Percentiles rank a stretch among this genome's conserved stretches.
These are phyloP conservation scores for Atta texana DNA, from an alignment of 1,140 invertebrate species.

Conservation along the genomic window DNA sequence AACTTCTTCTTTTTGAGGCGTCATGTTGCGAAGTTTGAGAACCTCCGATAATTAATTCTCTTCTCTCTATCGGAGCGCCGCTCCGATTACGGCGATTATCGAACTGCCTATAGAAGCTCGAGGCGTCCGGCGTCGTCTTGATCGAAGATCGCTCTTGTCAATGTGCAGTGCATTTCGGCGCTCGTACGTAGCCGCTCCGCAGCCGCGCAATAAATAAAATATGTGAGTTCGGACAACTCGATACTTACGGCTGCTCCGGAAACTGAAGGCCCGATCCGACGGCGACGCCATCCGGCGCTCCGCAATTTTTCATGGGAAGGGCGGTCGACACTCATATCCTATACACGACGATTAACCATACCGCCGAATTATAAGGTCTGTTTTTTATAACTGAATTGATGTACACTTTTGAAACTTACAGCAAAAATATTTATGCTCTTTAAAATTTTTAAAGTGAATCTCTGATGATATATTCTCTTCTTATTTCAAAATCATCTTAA, in stretches of 20 bases:
- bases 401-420: too few relatives aligned
- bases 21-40: neutral
- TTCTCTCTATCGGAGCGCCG: neutral
- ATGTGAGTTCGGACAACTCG: conserved; percentile 6
- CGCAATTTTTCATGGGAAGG: conserved; percentile 10
- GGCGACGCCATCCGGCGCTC: neutral
- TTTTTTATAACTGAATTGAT: too few relatives aligned
- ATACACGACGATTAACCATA: neutral
- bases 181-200: neutral
- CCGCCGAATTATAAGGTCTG: neutral
- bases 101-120: conserved; percentile 29
- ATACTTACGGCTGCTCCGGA: conserved; percentile 21
- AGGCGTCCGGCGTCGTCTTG: conserved; percentile 3
- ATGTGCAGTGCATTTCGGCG: conserved; percentile 3
- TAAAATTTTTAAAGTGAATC: too few relatives aligned
- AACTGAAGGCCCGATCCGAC: conserved; percentile 1
- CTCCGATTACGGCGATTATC: conserved; percentile 31
- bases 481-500: too few relatives aligned
- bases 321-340: conserved; percentile 5
- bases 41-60: neutral
- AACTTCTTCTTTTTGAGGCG: neutral
- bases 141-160: conserved; percentile 27
- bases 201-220: conserved; percentile 16
- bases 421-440: too few relatives aligned
- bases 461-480: too few relatives aligned